These are phyloP conservation scores for Cichladusa arquata DNA, from an alignment of 2,113 vertebrate genomes.

Conservation along the genomic window DNA sequence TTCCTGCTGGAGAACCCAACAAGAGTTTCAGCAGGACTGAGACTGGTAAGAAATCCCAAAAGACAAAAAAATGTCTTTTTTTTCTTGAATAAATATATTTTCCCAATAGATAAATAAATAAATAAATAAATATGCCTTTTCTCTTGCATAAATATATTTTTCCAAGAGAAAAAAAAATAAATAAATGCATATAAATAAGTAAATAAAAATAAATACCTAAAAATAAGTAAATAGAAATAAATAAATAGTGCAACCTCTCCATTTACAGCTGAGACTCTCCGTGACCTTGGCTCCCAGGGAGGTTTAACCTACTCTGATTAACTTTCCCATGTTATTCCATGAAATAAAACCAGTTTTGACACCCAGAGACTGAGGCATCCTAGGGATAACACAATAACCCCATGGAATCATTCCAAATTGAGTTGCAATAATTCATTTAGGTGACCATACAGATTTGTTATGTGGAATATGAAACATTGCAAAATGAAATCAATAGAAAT, in stretches of 20 bases:
- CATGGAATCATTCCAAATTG: slow-evolving; percentile 87
- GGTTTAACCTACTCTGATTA: slow-evolving; percentile 81
- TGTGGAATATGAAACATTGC: slow-evolving; percentile 88
- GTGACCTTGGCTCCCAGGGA: slow-evolving; percentile 75
- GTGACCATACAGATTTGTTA: slow-evolving; percentile 89
- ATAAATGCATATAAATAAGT: not conserved
- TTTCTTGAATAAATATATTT: not conserved
- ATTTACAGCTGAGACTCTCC: slow-evolving; percentile 58
- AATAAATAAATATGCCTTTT: not conserved
- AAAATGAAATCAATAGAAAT: slow-evolving; percentile 92
- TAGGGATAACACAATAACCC: slow-evolving; percentile 86
- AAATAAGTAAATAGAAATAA: not conserved
- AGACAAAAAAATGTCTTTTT: not conserved
- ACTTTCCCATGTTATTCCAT: slow-evolving; percentile 88
- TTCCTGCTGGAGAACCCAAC: not conserved
- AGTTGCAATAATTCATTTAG: slow-evolving; percentile 89
- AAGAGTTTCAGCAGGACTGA: not conserved
- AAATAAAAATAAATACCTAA: not conserved
- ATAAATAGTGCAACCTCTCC: not conserved
- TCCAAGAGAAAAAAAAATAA: not conserved
- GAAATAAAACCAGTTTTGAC: slow-evolving; percentile 91
- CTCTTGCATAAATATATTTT: not conserved
- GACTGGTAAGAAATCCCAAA: not conserved
- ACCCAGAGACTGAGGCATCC: slow-evolving; percentile 88
- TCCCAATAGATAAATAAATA: not conserved